Evolutionary conservation across 1,140 invertebrate genomes (phyloP).

Genomic region (Ganaspis sp.): DNA sequence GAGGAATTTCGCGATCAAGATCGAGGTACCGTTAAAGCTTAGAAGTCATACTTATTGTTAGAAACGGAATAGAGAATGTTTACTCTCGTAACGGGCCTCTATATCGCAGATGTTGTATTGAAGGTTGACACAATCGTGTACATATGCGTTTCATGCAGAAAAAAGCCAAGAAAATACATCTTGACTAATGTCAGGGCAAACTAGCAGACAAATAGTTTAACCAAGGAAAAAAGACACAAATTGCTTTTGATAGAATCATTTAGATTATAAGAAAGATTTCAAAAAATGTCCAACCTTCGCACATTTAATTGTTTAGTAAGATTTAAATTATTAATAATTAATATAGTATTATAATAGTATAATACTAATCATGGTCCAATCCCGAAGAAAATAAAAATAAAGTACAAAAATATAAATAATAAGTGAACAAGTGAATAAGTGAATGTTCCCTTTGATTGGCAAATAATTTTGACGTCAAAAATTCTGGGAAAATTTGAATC

Average conservation of each 20-base stretch:
- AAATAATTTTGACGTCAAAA: no score
- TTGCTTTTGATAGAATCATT: not conserved
- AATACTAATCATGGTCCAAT: no score
- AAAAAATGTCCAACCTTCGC: no score
- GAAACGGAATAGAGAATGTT: constrained; percentile 46
- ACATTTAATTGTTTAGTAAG: no score
- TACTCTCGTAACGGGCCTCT: constrained; percentile 45
- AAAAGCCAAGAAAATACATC: constrained; percentile 36
- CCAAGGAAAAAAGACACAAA: not conserved
- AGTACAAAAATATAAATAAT: no score
- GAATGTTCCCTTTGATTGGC: no score
- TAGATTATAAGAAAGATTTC: no score
- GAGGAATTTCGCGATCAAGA: constrained; percentile 37
- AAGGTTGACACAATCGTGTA: constrained; percentile 33
- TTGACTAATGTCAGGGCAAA: constrained; percentile 34
- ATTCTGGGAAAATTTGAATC: no score
- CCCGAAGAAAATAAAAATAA: no score
- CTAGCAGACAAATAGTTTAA: not conserved
- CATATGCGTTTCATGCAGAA: constrained; percentile 35
- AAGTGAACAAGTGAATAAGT: no score
- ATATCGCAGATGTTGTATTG: constrained; percentile 35
- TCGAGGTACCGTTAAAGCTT: constrained; percentile 39
- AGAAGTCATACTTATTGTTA: constrained; percentile 52
- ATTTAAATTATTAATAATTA: no score
- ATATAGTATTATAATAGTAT: no score